Conservation (phyloP, 2,797 vertebrate species). For the Adrianichthys oophorus region DNA sequence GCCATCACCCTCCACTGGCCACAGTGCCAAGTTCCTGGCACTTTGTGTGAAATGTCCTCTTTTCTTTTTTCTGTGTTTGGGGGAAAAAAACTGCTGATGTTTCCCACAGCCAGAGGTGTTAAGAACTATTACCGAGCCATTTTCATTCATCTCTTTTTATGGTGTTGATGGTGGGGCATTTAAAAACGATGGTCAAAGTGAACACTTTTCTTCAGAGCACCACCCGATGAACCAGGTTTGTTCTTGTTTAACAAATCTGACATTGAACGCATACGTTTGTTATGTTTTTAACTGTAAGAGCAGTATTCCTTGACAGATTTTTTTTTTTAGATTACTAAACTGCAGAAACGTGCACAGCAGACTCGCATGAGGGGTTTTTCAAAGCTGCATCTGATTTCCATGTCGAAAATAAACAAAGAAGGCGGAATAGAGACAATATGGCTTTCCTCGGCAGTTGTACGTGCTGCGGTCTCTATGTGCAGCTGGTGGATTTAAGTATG, state of each 20-base stretch:
- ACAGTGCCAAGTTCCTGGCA: slow-evolving; percentile 60
- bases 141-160: slow-evolving; percentile 58
- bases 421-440: slow-evolving; percentile 45
- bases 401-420: slow-evolving; percentile 58
- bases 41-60: slow-evolving; percentile 52
- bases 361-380: slow-evolving; percentile 37
- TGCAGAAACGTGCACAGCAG: slow-evolving; percentile 16
- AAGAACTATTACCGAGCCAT: slow-evolving; percentile 46
- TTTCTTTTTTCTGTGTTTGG: slow-evolving; percentile 31
- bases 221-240: too few species aligned
- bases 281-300: slow-evolving; percentile 8
- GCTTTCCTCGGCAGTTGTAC: slow-evolving; percentile 50
- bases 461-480: slow-evolving; percentile 46
- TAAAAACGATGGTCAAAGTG: slow-evolving; percentile 47
- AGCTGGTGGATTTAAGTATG: slow-evolving; percentile 53
- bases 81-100: slow-evolving; percentile 42
- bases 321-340: slow-evolving; percentile 24
- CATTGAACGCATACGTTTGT: neutral
- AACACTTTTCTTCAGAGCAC: slow-evolving; percentile 32
- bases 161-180: slow-evolving; percentile 49
- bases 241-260: too few species aligned
- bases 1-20: slow-evolving; percentile 33
- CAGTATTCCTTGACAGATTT: slow-evolving; percentile 23
- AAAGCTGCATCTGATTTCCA: slow-evolving; percentile 68
- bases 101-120: slow-evolving; percentile 38